Conservation (phyloP, 2,113 vertebrate genomes). For the Oreochromis niloticus region DNA sequence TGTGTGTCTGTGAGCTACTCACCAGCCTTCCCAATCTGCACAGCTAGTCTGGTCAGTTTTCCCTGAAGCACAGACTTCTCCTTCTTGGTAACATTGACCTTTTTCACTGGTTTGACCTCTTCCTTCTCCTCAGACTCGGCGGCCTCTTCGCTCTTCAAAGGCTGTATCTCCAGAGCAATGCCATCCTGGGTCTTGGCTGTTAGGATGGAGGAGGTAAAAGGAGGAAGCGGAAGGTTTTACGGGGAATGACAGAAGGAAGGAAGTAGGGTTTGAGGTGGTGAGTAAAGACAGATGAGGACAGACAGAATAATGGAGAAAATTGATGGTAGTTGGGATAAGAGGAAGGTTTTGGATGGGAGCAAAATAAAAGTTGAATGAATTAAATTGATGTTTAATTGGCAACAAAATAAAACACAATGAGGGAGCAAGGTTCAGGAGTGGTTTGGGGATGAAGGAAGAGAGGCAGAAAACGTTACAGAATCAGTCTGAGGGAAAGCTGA, state of each 20-base stretch:
- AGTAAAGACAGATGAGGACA: not conserved
- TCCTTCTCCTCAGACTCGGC: slow-evolving; percentile 85
- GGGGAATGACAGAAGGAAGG: not conserved
- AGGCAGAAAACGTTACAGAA: slow-evolving; percentile 47
- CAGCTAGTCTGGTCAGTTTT: slow-evolving; percentile 89
- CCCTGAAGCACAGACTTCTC: slow-evolving; percentile 98
- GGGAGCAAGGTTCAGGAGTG: slow-evolving; percentile 15
- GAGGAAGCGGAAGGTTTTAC: not conserved
- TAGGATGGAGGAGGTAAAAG: slow-evolving; percentile 1
- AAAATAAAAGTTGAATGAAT: not conserved
- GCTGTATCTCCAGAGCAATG: slow-evolving; percentile 94
- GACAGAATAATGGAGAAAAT: not conserved
- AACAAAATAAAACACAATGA: not conserved
- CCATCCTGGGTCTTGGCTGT: slow-evolving; percentile 96
- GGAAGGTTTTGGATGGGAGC: not conserved
- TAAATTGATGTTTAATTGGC: slow-evolving; percentile 20
- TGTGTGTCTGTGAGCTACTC: slow-evolving; percentile 13
- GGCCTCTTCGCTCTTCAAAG: slow-evolving; percentile 92
- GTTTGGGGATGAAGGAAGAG: slow-evolving; percentile 39
- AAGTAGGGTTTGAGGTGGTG: not conserved
- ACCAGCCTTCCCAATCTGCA: slow-evolving; percentile 97
- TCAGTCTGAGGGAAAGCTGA: slow-evolving; percentile 1
- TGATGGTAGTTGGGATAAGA: not conserved
- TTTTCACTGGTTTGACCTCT: slow-evolving; percentile 83
- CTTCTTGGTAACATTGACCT: slow-evolving; percentile 86